Percentiles rank a stretch among this genome's conserved stretches.
phyloP scores from a whole-genome alignment of 2,797 vertebrate genomes.

The Rhinoraja longicauda region DNA sequence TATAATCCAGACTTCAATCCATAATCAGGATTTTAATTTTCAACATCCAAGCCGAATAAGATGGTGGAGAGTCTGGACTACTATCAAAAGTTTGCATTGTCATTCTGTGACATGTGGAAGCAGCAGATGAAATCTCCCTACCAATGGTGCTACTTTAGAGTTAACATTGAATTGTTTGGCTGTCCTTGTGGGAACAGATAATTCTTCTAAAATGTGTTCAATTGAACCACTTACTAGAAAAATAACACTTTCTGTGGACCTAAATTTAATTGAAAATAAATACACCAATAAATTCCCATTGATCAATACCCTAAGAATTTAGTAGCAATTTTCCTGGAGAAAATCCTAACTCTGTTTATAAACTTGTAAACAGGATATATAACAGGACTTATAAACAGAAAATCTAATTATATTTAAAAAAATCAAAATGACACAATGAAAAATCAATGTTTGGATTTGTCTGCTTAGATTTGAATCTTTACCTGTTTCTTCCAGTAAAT shows the following conservation, averaged over 20 bases:
- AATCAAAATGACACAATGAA: background rate
- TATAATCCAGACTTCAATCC: no score
- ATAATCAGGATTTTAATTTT: no score
- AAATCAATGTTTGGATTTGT: background rate
- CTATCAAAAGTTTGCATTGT: background rate
- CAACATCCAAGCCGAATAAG: background rate
- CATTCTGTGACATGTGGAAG: background rate
- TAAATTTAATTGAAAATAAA: no score
- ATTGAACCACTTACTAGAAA: background rate
- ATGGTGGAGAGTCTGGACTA: background rate
- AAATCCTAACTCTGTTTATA: background rate
- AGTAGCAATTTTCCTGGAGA: background rate
- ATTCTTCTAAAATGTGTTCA: background rate
- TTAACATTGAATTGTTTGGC: background rate
- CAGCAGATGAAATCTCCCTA: background rate
- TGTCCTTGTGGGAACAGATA: background rate
- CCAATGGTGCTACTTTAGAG: background rate
- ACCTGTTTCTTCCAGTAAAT: background rate
- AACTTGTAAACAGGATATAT: no score
- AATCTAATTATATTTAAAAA: background rate
- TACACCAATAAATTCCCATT: no score
- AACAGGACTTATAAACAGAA: no score
- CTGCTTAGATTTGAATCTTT: background rate
- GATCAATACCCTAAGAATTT: background rate
- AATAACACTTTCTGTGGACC: background rate